phyloP scores from a whole-genome alignment of 2,888 invertebrate genomes.

The Drosophila mayaguana region DNA sequence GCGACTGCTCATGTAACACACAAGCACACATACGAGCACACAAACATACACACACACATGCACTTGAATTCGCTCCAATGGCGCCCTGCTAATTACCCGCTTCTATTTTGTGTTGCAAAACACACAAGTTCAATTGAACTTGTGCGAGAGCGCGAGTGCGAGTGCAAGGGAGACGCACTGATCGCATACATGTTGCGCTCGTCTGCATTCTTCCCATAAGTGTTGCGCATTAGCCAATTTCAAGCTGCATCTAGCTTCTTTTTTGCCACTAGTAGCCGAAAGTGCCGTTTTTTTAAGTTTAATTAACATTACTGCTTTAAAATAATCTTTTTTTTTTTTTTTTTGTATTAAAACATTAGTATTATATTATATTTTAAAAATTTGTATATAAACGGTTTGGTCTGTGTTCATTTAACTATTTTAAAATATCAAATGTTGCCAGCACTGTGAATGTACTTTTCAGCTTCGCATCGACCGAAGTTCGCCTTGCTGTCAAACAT shows the following conservation, averaged over 20 bases:
- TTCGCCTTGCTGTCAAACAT: too few relatives aligned
- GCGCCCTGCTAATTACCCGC: neutral
- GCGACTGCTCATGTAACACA: neutral
- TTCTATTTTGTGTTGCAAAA: neutral
- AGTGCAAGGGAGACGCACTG: neutral
- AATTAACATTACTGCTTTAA: too few relatives aligned
- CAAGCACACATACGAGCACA: neutral
- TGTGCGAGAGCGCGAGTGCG: neutral
- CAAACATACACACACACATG: neutral
- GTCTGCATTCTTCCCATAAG: neutral
- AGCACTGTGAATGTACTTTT: too few relatives aligned
- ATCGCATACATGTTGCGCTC: constrained; percentile 2
- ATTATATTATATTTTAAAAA: too few relatives aligned
- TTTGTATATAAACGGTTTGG: too few relatives aligned
- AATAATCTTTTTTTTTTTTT: too few relatives aligned
- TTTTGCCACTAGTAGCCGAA: neutral
- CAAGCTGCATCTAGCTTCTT: neutral
- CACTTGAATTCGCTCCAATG: constrained; percentile 6
- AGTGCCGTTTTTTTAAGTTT: neutral
- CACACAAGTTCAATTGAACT: constrained; percentile 4
- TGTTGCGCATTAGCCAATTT: neutral
- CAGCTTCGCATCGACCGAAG: too few relatives aligned
- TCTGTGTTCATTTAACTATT: too few relatives aligned
- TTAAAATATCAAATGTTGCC: too few relatives aligned
- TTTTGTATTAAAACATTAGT: too few relatives aligned